Evolutionary conservation across 2,113 vertebrate genomes (phyloP), one percentile per base, ranked within the genome.

Genomic region (Marmota monax): DNA sequence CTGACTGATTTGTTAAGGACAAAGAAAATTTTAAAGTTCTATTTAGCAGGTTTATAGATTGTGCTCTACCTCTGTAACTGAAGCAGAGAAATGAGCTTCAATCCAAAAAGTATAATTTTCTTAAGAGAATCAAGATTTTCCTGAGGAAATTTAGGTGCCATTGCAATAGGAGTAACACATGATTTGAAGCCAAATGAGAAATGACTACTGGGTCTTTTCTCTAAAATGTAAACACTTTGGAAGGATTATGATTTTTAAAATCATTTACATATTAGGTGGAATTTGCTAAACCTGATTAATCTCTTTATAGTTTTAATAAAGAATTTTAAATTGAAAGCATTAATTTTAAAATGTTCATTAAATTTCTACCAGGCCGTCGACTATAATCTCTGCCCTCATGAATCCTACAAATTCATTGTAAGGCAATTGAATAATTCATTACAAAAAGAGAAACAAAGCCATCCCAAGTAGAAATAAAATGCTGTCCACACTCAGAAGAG

Each of bases 301-400:
- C 39, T 92, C 3, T 74, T 95, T 93, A 78, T 32, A 63, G 7
- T 61, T 90, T 97, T 74, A 83, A 80, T 72, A 78, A 53, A 94
- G 27, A 79, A 77, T 88, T 65, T 1, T 94, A 76, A 86, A 48
- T 79, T 7, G 37, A 73, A 61, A 85, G 17, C 27, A 84, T 90
- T 90, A 93, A 92, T 79, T 94, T 91, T 13, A 83, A 96, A 94
- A 91, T 79, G 88, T 48, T 96, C 12, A 86, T 77, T 94, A 79
- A 76, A 78, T 77, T 58, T 51, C 70, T 88, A 34, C n/a, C 67
- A 34, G 74, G 37, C 34, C 85, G 1, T 90, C 45, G n/a, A 78
- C 16, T 80, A 18, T 77, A 77, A 86, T 76, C 32, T 88, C 72
- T 85, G 10, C 20, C 37, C 9, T 72, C 93, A 80, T 39, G 34